Conservation (phyloP, 2,888 invertebrate genomes). For the Gymnoscelis rufifasciata region DNA sequence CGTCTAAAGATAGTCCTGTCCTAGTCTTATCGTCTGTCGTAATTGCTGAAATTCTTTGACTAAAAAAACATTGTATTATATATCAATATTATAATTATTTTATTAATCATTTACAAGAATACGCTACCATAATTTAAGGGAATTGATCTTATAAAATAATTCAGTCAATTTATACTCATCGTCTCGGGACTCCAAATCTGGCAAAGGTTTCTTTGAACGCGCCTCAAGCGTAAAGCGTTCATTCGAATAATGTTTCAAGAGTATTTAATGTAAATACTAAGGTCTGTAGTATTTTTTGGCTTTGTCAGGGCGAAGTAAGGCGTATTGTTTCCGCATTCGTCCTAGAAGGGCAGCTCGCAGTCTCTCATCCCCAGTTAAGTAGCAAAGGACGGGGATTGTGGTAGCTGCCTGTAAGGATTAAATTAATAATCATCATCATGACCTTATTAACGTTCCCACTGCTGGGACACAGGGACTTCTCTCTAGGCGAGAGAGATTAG, state of each 20-base stretch:
- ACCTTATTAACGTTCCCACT: too few species aligned
- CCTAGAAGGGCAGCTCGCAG: constrained; percentile 71
- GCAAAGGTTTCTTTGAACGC: constrained; percentile 1
- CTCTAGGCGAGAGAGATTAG: too few species aligned
- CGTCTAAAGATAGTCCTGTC: too few species aligned
- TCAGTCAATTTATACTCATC: constrained; percentile 13
- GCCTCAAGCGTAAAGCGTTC: constrained; percentile 9
- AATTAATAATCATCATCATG: not conserved
- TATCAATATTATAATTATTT: too few species aligned
- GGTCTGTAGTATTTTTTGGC: constrained; percentile 44
- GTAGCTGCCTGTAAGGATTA: constrained; percentile 60
- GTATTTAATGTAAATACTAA: constrained; percentile 13
- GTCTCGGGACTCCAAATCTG: constrained; percentile 14
- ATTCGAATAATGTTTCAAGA: constrained; percentile 12
- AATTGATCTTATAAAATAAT: not conserved
- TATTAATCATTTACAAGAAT: not conserved
- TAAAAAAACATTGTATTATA: too few species aligned
- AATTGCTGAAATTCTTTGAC: too few species aligned
- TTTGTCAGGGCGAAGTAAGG: constrained; percentile 59
- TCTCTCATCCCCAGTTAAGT: constrained; percentile 64
- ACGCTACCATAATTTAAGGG: constrained; percentile 4
- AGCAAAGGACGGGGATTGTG: constrained; percentile 70
- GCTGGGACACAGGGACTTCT: too few species aligned
- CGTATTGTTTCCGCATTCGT: constrained; percentile 70
- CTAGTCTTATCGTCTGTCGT: too few species aligned